Percentiles rank a stretch among this genome's conserved stretches.
These are phyloP conservation scores for Rhinopomastus cyanomelas DNA, from an alignment of 2,113 vertebrate genomes.

Conservation along the genomic window DNA sequence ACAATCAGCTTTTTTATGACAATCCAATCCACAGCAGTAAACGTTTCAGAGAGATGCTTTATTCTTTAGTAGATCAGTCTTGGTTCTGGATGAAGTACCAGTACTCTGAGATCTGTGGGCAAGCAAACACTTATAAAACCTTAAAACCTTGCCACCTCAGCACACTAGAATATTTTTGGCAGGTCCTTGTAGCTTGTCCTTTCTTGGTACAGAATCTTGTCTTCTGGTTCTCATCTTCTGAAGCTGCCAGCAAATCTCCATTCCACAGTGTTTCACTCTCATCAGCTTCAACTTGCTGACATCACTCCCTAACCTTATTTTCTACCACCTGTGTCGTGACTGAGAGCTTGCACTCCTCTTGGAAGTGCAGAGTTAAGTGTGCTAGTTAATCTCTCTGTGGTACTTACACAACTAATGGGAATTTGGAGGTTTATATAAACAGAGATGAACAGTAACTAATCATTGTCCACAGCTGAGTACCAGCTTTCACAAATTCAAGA, in stretches of 20 bases:
- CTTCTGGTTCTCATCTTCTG: not conserved
- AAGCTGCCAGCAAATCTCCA: not conserved
- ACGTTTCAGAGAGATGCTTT: not conserved
- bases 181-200: not conserved
- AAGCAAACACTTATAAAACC: not conserved
- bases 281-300: not conserved
- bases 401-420: not conserved
- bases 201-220: not conserved
- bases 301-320: not conserved
- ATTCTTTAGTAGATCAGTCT: not conserved
- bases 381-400: accelerated
- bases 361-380: not conserved
- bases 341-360: not conserved
- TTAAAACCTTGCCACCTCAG: not conserved
- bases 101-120: accelerated
- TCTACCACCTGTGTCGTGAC: not conserved
- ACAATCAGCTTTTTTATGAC: not conserved
- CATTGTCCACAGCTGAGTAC: not conserved
- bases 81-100: not conserved
- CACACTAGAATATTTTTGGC: not conserved
- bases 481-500: not conserved
- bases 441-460: not conserved
- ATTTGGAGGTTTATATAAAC: not conserved
- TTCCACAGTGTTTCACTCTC: not conserved
- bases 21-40: not conserved